These are phyloP conservation scores for Carassius carassius DNA, from an alignment of 2,113 vertebrate genomes.

Conservation along the genomic window DNA sequence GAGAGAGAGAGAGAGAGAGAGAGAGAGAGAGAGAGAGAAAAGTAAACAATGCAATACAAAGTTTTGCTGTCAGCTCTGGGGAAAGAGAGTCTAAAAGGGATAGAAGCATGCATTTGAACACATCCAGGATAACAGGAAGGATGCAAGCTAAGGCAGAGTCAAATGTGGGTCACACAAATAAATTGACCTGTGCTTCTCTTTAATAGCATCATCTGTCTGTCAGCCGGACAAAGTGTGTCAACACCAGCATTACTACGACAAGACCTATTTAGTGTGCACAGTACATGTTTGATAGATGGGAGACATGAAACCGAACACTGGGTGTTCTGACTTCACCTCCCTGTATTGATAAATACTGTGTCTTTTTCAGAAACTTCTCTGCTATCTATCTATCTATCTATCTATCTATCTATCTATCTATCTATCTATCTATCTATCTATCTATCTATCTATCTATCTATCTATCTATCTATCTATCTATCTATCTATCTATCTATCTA, in stretches of 20 bases:
- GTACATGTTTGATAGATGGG: constrained; percentile 38
- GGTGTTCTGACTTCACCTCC: constrained; percentile 48
- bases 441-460: background rate
- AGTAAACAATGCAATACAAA: background rate
- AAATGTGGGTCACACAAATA: constrained; percentile 46
- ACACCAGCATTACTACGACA: constrained; percentile 27
- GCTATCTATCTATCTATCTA: background rate
- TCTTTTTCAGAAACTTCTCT: constrained; percentile 24
- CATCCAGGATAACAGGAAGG: constrained; percentile 12
- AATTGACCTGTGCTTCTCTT: constrained; percentile 41
- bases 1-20: too few relatives aligned
- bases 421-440: background rate
- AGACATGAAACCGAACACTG: constrained; percentile 39
- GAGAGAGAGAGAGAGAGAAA: background rate
- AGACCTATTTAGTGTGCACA: background rate
- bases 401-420: too few relatives aligned
- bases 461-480: background rate
- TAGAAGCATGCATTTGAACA: background rate
- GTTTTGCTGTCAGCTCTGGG: background rate
- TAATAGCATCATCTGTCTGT: constrained; percentile 44
- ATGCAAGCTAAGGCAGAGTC: constrained; percentile 8
- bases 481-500: background rate
- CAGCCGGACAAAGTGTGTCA: constrained; percentile 39
- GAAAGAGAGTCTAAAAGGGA: background rate
- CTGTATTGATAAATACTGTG: constrained; percentile 26